Percentiles rank a stretch among this genome's conserved stretches.
These are phyloP conservation scores for Esox masquinongy DNA, from an alignment of 2,797 vertebrate species.

Conservation along the genomic window DNA sequence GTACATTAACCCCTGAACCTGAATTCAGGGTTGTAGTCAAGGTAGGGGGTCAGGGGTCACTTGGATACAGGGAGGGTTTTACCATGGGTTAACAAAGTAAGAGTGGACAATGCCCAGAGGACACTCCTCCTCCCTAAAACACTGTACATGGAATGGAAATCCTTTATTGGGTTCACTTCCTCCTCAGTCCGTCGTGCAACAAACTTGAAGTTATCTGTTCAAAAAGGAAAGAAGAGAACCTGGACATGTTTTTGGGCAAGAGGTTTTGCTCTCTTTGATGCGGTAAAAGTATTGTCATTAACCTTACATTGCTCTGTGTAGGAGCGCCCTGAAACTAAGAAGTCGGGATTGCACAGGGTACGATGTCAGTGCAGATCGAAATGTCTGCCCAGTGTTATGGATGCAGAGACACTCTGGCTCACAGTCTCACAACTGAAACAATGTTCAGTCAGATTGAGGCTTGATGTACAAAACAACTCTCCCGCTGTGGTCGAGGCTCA, in stretches of 20 bases:
- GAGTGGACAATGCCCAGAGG: slow-evolving; percentile 10
- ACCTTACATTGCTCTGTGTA: too few relatives aligned
- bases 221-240: too few relatives aligned
- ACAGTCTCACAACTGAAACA: slow-evolving; percentile 47
- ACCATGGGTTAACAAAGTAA: not conserved
- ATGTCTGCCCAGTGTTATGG: not conserved
- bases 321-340: not conserved
- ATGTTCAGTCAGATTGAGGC: slow-evolving; percentile 64
- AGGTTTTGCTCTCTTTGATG: not conserved
- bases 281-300: not conserved
- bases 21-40: slow-evolving; percentile 38
- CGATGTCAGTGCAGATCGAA: not conserved
- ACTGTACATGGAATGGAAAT: slow-evolving; percentile 9
- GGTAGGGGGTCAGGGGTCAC: not conserved
- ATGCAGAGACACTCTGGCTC: slow-evolving; percentile 60
- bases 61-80: not conserved
- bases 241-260: not conserved
- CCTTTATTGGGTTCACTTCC: slow-evolving; percentile 12
- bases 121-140: too few relatives aligned
- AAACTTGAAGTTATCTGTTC: not conserved
- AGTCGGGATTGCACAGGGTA: not conserved
- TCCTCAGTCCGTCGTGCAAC: not conserved
- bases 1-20: slow-evolving; percentile 52
- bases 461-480: slow-evolving; percentile 57
- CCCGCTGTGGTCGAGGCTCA: slow-evolving; percentile 37